Percentiles rank a stretch among this genome's conserved stretches.
These are phyloP conservation scores for Xenentodon cancila DNA, from an alignment of 2,797 vertebrate genomes.

Conservation along the genomic window DNA sequence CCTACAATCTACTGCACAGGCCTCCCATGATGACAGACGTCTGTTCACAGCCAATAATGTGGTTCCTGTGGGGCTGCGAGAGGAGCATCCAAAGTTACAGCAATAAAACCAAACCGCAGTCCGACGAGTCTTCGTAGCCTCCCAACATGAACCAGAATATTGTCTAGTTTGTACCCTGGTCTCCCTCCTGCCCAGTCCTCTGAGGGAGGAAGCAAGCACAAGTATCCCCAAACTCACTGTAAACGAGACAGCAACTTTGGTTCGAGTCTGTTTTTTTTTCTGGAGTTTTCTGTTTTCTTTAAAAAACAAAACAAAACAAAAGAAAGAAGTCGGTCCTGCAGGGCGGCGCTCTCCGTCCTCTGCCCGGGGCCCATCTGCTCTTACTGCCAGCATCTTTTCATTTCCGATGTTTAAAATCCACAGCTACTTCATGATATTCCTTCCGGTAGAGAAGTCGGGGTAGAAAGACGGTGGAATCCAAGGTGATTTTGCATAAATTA, in stretches of 20 bases:
- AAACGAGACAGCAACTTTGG: slow-evolving; percentile 99
- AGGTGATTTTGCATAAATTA: slow-evolving; percentile 99
- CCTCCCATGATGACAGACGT: slow-evolving; percentile 90
- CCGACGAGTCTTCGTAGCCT: slow-evolving; percentile 89
- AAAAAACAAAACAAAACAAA: slow-evolving; percentile 65
- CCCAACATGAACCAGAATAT: slow-evolving; percentile 82
- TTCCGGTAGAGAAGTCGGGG: slow-evolving; percentile 91
- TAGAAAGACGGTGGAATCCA: slow-evolving; percentile 94
- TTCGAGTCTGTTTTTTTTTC: slow-evolving; percentile 87
- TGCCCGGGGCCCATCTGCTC: slow-evolving; percentile 82
- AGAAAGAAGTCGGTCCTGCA: slow-evolving; percentile 29
- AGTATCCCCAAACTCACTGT: slow-evolving; percentile 96
- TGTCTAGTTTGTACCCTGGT: slow-evolving; percentile 69
- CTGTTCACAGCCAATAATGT: slow-evolving; percentile 91
- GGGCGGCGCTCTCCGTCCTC: slow-evolving; percentile 83
- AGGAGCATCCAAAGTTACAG: slow-evolving; percentile 88
- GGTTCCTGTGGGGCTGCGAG: slow-evolving; percentile 92
- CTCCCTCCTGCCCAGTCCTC: slow-evolving; percentile 46
- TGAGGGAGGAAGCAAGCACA: slow-evolving; percentile 82
- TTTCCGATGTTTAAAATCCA: slow-evolving; percentile 74
- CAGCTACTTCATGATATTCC: slow-evolving; percentile 83
- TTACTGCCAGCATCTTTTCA: slow-evolving; percentile 63
- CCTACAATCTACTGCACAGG: slow-evolving; percentile 99
- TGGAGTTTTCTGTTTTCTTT: slow-evolving; percentile 73
- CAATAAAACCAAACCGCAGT: slow-evolving; percentile 91